Base-by-base conservation (phyloP, 1,140 invertebrate genomes). In the Diabrotica virgifera region DNA sequence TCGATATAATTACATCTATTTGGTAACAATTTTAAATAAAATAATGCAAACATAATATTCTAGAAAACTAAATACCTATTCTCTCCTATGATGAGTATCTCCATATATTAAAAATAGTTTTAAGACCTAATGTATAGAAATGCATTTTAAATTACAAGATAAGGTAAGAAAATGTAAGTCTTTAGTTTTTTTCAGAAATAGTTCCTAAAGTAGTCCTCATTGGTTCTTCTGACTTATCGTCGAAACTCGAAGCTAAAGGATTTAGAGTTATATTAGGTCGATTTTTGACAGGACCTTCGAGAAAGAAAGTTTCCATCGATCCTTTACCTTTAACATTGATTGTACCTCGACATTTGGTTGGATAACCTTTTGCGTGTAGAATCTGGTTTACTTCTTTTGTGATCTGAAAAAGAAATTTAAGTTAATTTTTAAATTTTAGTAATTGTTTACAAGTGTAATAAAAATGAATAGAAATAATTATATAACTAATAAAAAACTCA, bases 301-400 rank as follows among this genome's bases (percentile, higher is more conserved):
- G 82, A 77, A 96, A 94, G 80, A 92, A 96, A 0, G 95, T 96
- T n/a, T 92, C 86, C 94, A 97, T 96, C 52, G 92, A 90, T 0
- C 95, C 95, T 80, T 96, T 97, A 14, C 95, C 95, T 80, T 97
- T 97, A 4, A 97, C 94, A 69, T 94, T 88, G 13, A 96, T 90
- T 5, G 84, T 87, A 0, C 94, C 94, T 10, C 94, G 84, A 76
- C 91, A 93, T 2, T 85, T 87, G 7, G 94, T 81, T 40, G 86
- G 84, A 77, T 90, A 95, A 51, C 91, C 91, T 64, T 89, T 88
- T 2, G 82, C 74, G 62, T 86, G 79, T 9, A 95, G 80, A 69
- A 95, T 90, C 73, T 93, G 86, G 70, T 89, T 89, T 35, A 94
- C 86, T 80, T 96, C 93, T 75, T 94, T 87, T 0, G 93, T 95